These are phyloP conservation scores for Rhinichthys klamathensis DNA, from an alignment of 2,113 vertebrate genomes.

Conservation along the genomic window DNA sequence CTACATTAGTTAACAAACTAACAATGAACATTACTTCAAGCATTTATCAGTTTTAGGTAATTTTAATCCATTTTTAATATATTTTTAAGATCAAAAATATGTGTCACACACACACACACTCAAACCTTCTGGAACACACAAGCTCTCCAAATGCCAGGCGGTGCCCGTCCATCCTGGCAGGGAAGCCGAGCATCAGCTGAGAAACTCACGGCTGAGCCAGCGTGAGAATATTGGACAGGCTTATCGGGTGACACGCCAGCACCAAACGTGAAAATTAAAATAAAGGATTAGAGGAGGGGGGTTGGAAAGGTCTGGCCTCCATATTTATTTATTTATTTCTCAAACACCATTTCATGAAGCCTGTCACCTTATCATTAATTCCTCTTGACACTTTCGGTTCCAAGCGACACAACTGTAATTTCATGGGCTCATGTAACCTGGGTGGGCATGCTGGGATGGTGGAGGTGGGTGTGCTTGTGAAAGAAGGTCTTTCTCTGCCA, in stretches of 20 bases:
- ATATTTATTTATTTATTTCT: slow-evolving; percentile 64
- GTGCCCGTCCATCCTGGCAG: slow-evolving; percentile 50
- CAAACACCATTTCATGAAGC: slow-evolving; percentile 62
- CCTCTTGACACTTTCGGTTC: slow-evolving; percentile 62
- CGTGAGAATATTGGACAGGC: slow-evolving; percentile 70
- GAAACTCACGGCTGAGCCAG: slow-evolving; percentile 61
- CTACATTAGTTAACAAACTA: no score
- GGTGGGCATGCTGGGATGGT: slow-evolving; percentile 20
- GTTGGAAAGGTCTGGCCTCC: slow-evolving; percentile 19
- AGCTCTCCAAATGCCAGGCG: slow-evolving; percentile 34
- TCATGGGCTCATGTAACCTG: slow-evolving; percentile 69
- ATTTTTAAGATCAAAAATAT: no score
- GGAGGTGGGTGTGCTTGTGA: background rate
- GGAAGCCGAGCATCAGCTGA: slow-evolving; percentile 59
- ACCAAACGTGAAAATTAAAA: slow-evolving; percentile 69
- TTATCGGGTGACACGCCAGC: slow-evolving; percentile 70
- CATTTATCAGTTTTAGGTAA: no score
- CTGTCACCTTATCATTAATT: slow-evolving; percentile 63
- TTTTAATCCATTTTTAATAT: no score
- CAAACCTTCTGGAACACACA: slow-evolving; percentile 16
- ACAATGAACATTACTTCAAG: no score
- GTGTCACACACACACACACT: background rate
- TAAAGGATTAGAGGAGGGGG: slow-evolving; percentile 64
- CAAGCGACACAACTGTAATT: slow-evolving; percentile 69
- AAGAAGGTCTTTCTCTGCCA: slow-evolving; percentile 19